These are phyloP conservation scores for Lagria hirta DNA, from an alignment of 2,888 invertebrate genomes.

Conservation along the genomic window DNA sequence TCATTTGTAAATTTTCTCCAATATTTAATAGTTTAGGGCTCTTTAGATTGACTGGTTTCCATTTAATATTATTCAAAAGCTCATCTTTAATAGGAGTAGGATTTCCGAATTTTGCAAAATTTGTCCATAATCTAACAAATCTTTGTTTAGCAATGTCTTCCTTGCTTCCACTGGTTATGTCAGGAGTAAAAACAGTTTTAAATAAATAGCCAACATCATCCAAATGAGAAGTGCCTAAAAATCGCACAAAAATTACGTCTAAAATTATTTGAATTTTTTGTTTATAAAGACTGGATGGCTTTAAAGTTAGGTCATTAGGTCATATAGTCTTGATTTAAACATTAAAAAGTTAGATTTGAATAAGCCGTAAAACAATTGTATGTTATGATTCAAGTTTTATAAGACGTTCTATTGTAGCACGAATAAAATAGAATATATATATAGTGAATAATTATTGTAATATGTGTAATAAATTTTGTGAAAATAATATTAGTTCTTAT, in stretches of 20 bases:
- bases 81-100: slow-evolving; percentile 26
- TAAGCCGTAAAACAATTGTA: no score
- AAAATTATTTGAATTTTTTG: not conserved
- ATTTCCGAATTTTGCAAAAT: slow-evolving; percentile 34
- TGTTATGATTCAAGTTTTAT: no score
- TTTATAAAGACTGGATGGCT: no score
- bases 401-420: no score
- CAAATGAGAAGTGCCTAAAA: slow-evolving; percentile 33
- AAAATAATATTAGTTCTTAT: no score
- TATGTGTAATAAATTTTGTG: no score
- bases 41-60: slow-evolving; percentile 40
- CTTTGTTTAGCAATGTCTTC: slow-evolving; percentile 30
- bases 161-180: slow-evolving; percentile 21
- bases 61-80: slow-evolving; percentile 28
- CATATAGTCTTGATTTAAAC: no score
- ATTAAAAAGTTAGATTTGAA: no score
- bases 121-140: slow-evolving; percentile 36
- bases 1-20: slow-evolving; percentile 35
- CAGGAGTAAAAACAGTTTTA: slow-evolving; percentile 26
- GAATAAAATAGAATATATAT: no score
- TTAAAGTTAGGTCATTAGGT: no score
- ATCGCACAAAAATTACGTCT: not conserved
- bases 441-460: no score
- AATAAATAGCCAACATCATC: slow-evolving; percentile 38
- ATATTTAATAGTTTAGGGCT: slow-evolving; percentile 40